Evolutionary conservation across 2,797 vertebrate species (phyloP).

Genomic region (Apodemus agrarius): DNA sequence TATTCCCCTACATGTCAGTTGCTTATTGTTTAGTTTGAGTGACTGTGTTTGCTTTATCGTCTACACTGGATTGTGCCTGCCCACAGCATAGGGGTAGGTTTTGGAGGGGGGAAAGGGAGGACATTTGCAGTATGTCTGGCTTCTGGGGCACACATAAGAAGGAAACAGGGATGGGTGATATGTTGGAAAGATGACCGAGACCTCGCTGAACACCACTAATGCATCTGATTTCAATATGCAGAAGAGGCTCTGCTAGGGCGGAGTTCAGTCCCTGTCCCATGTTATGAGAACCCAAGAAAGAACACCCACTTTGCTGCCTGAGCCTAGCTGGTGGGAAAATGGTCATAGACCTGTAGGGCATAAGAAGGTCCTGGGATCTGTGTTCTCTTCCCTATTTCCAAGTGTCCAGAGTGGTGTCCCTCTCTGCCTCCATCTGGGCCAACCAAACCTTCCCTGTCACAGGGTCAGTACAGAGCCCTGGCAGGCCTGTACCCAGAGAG

Average conservation of each 20-base stretch:
- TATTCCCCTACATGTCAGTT: background rate
- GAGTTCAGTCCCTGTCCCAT: background rate
- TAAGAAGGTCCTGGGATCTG: no score
- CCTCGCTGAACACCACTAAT: background rate
- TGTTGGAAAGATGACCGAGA: background rate
- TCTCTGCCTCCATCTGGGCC: background rate
- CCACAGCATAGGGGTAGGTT: no score
- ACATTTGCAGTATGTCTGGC: background rate
- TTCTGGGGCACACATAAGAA: background rate
- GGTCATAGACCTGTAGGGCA: accelerated
- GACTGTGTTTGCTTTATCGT: background rate
- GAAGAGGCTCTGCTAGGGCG: background rate
- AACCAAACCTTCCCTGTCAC: accelerated
- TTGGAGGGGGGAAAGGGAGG: background rate
- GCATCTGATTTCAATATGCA: background rate
- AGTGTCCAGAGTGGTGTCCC: background rate
- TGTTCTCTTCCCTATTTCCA: background rate
- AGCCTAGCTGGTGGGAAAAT: background rate
- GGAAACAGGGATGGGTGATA: background rate
- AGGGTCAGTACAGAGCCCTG: background rate
- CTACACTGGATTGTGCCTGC: background rate
- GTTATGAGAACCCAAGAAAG: background rate
- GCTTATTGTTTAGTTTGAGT: background rate
- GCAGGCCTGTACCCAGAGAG: accelerated
- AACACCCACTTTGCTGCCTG: background rate